Conservation (phyloP, 2,797 vertebrate genomes). For the Peromyscus aztecus region DNA sequence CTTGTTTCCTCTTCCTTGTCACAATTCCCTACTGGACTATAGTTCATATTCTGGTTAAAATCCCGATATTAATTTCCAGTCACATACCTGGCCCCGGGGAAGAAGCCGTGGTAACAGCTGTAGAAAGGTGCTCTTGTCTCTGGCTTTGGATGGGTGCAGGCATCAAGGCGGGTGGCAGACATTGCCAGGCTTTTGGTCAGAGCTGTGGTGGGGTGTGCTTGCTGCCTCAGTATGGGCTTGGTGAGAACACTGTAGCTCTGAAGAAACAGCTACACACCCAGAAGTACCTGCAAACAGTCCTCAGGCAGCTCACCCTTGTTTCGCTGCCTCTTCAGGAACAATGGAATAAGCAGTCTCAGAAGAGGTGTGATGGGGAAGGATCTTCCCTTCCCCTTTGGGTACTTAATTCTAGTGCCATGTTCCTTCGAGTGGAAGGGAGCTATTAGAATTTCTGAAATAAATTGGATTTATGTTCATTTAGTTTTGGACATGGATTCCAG, state of each 20-base stretch:
- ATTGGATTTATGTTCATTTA: neutral
- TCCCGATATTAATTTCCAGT: conserved; percentile 44
- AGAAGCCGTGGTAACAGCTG: neutral
- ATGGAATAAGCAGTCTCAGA: neutral
- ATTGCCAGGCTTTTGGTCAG: neutral
- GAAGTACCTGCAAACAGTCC: neutral
- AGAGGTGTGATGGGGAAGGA: neutral
- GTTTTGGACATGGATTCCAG: conserved; percentile 4
- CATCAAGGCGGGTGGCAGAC: neutral
- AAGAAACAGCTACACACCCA: neutral
- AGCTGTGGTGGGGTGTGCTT: neutral
- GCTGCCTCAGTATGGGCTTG: neutral
- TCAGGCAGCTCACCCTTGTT: neutral
- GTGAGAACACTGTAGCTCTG: neutral
- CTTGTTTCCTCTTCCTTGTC: conserved; percentile 52
- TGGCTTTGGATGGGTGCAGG: neutral
- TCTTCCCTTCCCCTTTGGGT: neutral
- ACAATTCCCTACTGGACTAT: conserved; percentile 5
- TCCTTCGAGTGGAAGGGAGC: neutral
- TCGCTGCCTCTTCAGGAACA: neutral
- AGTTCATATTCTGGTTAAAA: neutral
- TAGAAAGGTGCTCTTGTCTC: neutral
- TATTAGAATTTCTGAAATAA: conserved; percentile 6
- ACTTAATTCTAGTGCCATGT: neutral
- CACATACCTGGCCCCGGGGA: neutral